A percentile compares a stretch with the other conserved stretches of the same genome.
Evolutionary conservation across 2,113 vertebrate genomes (phyloP).

Genomic region (Arvicanthis niloticus): DNA sequence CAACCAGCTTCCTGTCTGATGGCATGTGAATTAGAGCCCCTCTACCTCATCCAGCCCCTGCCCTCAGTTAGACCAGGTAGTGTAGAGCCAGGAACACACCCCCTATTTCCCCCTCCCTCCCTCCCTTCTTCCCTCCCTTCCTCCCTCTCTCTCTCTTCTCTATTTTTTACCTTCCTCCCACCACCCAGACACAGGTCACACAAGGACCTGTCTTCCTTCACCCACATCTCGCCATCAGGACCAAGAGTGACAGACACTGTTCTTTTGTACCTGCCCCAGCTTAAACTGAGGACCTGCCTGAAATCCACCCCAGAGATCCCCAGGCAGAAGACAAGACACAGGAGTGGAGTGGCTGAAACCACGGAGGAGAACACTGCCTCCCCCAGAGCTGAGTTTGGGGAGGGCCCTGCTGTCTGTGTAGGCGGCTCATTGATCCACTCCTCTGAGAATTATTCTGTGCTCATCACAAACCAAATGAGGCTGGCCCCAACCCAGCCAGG

Average conservation of each 20-base stretch:
- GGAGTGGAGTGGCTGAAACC: neutral
- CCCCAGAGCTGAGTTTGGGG: neutral
- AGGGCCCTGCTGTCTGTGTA: neutral
- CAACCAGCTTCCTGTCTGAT: neutral
- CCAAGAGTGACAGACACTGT: neutral
- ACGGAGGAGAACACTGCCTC: neutral
- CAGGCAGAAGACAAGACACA: neutral
- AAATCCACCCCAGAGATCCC: neutral
- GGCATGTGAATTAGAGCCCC: neutral
- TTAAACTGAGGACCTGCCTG: neutral
- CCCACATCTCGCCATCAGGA: neutral
- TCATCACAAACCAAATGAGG: slow-evolving; percentile 74
- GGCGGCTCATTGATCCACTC: slow-evolving; percentile 75
- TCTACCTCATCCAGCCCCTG: neutral
- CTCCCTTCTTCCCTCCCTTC: neutral
- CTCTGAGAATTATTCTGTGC: slow-evolving; percentile 77
- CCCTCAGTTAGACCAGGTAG: neutral
- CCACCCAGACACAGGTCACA: neutral
- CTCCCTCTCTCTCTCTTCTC: too few relatives aligned
- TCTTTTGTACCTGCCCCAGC: slow-evolving; percentile 16
- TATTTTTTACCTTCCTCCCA: neutral
- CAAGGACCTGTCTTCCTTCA: neutral
- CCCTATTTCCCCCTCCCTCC: too few relatives aligned
- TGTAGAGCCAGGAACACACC: neutral
- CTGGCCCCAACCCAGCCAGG: slow-evolving; percentile 60